Evolutionary conservation across 1,140 invertebrate species (phyloP).

Genomic region (Oncopeltus fasciatus): DNA sequence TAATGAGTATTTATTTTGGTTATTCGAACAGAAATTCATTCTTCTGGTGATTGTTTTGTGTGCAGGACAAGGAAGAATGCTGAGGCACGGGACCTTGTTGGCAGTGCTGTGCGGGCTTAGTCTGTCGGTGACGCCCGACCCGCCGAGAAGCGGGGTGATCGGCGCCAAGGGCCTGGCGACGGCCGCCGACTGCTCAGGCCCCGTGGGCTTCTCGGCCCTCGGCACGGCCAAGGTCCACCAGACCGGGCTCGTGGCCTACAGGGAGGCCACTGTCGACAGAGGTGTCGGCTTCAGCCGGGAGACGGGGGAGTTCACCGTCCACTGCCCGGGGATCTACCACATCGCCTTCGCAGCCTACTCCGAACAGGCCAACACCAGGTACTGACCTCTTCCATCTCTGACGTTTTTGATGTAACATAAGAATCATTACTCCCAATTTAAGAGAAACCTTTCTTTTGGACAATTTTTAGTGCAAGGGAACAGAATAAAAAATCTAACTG

Average conservation of each 20-base stretch:
- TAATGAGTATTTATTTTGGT: too few relatives aligned
- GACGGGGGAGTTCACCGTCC: constrained; percentile 35
- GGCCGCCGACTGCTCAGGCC: constrained; percentile 32
- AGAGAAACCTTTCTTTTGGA: too few relatives aligned
- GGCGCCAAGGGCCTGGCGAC: constrained; percentile 25
- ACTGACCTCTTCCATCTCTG: too few relatives aligned
- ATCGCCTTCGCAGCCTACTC: constrained; percentile 34
- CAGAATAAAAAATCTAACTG: too few relatives aligned
- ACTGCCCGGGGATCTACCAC: constrained; percentile 38
- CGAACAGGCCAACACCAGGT: constrained; percentile 17
- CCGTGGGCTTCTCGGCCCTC: constrained; percentile 33
- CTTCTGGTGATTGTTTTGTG: not conserved
- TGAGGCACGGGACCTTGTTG: too few relatives aligned
- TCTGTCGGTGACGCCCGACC: constrained; percentile 7
- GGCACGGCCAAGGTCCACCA: constrained; percentile 24
- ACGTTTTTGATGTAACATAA: too few relatives aligned
- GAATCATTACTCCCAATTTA: too few relatives aligned
- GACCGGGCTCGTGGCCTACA: constrained; percentile 24
- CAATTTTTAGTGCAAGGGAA: too few relatives aligned
- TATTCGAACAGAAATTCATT: too few relatives aligned
- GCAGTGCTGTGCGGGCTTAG: not conserved
- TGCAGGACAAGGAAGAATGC: not conserved
- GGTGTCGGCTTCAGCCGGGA: constrained; percentile 35
- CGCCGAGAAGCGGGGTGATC: constrained; percentile 13
- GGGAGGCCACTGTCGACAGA: constrained; percentile 29